Percentiles rank a stretch among this genome's conserved stretches.
Evolutionary conservation across 1,140 invertebrate species (phyloP).

Genomic region (Polypedilum vanderplanki): DNA sequence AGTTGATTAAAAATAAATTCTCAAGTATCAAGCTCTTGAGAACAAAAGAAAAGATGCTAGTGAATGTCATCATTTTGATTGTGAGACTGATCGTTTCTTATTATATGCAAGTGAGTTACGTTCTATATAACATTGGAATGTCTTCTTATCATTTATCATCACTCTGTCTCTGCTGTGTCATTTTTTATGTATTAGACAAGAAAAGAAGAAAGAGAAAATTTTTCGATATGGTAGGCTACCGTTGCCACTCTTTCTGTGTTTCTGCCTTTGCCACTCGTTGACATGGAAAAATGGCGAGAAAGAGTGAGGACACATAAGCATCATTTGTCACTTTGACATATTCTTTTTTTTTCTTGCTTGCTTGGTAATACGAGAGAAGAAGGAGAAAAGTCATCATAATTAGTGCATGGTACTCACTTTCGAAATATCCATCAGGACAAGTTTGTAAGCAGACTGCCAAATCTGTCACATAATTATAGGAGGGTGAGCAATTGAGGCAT

Average conservation of each 20-base stretch:
- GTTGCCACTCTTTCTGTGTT: not conserved
- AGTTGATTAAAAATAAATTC: too few relatives aligned
- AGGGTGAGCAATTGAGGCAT: conserved; percentile 71
- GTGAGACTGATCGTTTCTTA: not conserved
- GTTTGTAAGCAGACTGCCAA: conserved; percentile 72
- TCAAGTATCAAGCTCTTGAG: too few relatives aligned
- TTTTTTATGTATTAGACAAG: not conserved
- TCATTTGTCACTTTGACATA: conserved; percentile 9
- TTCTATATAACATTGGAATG: not conserved
- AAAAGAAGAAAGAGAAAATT: not conserved
- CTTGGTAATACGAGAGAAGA: not conserved
- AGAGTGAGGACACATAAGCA: not conserved
- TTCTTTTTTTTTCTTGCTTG: not conserved
- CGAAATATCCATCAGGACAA: conserved; percentile 79
- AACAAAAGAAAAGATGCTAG: too few relatives aligned
- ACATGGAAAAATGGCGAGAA: not conserved
- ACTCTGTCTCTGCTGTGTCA: not conserved
- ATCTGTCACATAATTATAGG: conserved; percentile 68
- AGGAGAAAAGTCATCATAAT: not conserved
- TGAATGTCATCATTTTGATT: conserved; percentile 10
- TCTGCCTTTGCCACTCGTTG: conserved; percentile 7
- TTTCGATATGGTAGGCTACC: not conserved
- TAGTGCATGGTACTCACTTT: conserved; percentile 51
- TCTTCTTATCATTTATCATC: conserved; percentile 1
- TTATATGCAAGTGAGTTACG: not conserved